phyloP scores from a whole-genome alignment of 2,888 invertebrate species.

The Hyles lineata region DNA sequence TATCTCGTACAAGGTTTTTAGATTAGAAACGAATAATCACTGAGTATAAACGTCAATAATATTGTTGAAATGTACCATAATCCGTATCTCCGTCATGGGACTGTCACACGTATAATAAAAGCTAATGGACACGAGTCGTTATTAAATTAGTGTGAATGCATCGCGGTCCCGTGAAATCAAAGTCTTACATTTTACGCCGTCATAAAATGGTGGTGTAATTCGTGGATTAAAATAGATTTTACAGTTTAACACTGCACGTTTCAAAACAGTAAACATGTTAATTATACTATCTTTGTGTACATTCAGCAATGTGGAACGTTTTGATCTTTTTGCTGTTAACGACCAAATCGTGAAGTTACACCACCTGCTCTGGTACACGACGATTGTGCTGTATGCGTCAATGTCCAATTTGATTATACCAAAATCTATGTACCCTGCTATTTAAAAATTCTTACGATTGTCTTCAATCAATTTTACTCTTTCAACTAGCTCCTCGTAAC shows the following conservation, averaged over 20 bases:
- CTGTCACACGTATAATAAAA: slow-evolving; percentile 47
- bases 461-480: too few species aligned
- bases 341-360: slow-evolving; percentile 31
- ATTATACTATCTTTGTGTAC: slow-evolving; percentile 47
- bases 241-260: slow-evolving; percentile 52
- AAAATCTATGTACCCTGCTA: not conserved
- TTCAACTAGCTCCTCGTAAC: too few species aligned
- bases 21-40: slow-evolving; percentile 9
- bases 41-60: slow-evolving; percentile 10
- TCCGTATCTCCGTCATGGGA: slow-evolving; percentile 34
- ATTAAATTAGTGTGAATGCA: slow-evolving; percentile 41
- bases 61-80: not conserved
- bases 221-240: slow-evolving; percentile 58
- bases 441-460: not conserved
- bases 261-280: slow-evolving; percentile 48
- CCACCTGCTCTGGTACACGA: not conserved
- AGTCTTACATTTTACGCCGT: slow-evolving; percentile 50
- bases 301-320: slow-evolving; percentile 42
- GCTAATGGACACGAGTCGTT: slow-evolving; percentile 45
- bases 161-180: slow-evolving; percentile 52
- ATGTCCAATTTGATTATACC: not conserved
- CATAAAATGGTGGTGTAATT: slow-evolving; percentile 54
- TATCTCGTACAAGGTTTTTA: slow-evolving; percentile 21
- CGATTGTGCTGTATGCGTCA: slow-evolving; percentile 2
- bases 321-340: slow-evolving; percentile 42